Conservation (phyloP, 1,140 invertebrate species). For the Drosophila insularis region DNA sequence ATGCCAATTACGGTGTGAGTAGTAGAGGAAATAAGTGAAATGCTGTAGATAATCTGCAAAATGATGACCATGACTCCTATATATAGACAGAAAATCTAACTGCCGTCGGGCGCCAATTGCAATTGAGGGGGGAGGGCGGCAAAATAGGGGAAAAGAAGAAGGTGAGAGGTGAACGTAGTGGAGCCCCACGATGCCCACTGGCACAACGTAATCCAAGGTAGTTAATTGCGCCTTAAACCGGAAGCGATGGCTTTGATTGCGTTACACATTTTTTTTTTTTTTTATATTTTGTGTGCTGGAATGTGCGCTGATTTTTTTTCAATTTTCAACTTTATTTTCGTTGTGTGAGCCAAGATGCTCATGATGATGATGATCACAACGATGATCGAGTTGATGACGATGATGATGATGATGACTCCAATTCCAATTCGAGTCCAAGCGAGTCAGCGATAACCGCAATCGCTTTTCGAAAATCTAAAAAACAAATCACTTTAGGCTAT, state of each 20-base stretch:
- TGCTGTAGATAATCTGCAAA: conserved; percentile 70
- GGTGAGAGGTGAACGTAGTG: conserved; percentile 11
- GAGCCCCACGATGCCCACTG: conserved; percentile 18
- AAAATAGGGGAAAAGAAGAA: neutral
- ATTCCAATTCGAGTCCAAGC: conserved; percentile 35
- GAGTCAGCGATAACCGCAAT: conserved; percentile 56
- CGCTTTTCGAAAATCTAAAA: conserved; percentile 71
- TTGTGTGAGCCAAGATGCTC: conserved; percentile 28
- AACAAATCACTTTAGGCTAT: conserved; percentile 77
- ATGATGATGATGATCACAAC: conserved; percentile 23
- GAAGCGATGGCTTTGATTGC: conserved; percentile 81
- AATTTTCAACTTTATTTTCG: conserved; percentile 49
- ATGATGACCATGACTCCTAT: conserved; percentile 69
- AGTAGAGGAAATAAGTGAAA: conserved; percentile 53
- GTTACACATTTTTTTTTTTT: conserved; percentile 62
- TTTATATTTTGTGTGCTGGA: conserved; percentile 52
- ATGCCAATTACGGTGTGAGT: conserved; percentile 59
- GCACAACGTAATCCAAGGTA: conserved; percentile 70
- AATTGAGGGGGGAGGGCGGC: neutral
- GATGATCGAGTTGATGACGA: conserved; percentile 35
- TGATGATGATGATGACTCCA: conserved; percentile 51
- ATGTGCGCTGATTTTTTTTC: conserved; percentile 78
- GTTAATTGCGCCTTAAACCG: conserved; percentile 80
- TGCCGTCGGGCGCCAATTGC: conserved; percentile 37
- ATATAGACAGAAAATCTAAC: conserved; percentile 43